Evolutionary conservation across 2,888 invertebrate genomes (phyloP).

Genomic region (Tortricodes alternella): DNA sequence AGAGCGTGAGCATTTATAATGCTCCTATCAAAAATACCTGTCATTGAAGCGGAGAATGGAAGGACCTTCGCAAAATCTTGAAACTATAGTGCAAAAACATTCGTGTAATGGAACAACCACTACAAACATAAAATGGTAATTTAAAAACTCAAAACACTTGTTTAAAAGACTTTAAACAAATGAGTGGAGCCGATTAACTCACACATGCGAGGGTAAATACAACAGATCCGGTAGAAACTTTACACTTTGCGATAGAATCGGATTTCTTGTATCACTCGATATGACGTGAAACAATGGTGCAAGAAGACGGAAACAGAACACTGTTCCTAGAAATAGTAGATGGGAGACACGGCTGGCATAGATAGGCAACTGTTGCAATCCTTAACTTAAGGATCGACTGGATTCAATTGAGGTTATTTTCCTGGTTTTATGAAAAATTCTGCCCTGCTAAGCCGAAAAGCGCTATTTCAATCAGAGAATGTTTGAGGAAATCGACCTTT

Average conservation of each 20-base stretch:
- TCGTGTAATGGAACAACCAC: slow-evolving; percentile 2
- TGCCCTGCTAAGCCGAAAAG: too few species aligned
- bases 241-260: slow-evolving; percentile 22
- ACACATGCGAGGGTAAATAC: slow-evolving; percentile 12
- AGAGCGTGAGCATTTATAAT: slow-evolving; percentile 10
- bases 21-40: slow-evolving; percentile 7
- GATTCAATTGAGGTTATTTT: not conserved
- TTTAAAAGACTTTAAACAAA: slow-evolving; percentile 12
- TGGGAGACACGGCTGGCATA: slow-evolving; percentile 7
- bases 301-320: slow-evolving; percentile 30
- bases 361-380: not conserved
- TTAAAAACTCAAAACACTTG: slow-evolving; percentile 10
- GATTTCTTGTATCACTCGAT: slow-evolving; percentile 24
- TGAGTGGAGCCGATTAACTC: slow-evolving; percentile 11
- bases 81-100: not conserved
- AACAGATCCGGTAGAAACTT: slow-evolving; percentile 29
- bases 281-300: slow-evolving; percentile 28
- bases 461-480: too few species aligned
- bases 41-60: slow-evolving; percentile 12
- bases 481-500: too few species aligned
- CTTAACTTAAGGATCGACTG: not conserved
- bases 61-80: slow-evolving; percentile 19
- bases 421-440: too few species aligned
- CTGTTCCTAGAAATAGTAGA: slow-evolving; percentile 20
- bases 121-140: slow-evolving; percentile 1